Evolutionary conservation across 2,113 vertebrate species (phyloP).

Genomic region (Ammodytes marinus): DNA sequence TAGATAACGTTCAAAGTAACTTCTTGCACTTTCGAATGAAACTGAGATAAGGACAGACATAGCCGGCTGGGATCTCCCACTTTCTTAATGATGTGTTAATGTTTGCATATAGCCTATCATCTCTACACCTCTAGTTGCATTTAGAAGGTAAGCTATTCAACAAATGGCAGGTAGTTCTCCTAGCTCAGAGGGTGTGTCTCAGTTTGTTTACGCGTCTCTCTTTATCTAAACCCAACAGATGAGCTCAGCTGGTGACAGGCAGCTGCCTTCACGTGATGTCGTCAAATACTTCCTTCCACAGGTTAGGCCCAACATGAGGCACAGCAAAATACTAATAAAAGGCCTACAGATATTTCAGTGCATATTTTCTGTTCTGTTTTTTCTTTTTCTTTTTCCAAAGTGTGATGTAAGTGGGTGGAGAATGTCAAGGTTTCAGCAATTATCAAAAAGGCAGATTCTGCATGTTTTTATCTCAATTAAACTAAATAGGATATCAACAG

Average conservation of each 20-base stretch:
- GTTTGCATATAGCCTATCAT: not conserved
- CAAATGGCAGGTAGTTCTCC: not conserved
- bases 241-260: not conserved
- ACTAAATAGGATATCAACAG: not conserved
- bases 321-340: too few relatives aligned
- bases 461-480: not conserved
- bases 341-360: not conserved
- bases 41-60: not conserved
- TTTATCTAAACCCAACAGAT: constrained; percentile 21
- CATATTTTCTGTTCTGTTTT: not conserved
- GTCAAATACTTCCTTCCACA: not conserved
- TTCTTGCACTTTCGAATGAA: not conserved
- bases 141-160: not conserved
- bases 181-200: not conserved
- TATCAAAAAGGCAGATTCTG: too few relatives aligned
- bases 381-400: not conserved
- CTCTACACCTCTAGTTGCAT: not conserved
- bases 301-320: not conserved
- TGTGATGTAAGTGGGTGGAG: not conserved
- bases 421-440: too few relatives aligned
- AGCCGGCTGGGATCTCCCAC: not conserved
- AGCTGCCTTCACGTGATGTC: not conserved
- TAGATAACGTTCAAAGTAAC: not conserved
- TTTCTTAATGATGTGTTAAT: not conserved
- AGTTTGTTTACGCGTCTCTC: not conserved